Evolutionary conservation across 2,113 vertebrate genomes (phyloP).

Genomic region (Xyrauchen texanus): DNA sequence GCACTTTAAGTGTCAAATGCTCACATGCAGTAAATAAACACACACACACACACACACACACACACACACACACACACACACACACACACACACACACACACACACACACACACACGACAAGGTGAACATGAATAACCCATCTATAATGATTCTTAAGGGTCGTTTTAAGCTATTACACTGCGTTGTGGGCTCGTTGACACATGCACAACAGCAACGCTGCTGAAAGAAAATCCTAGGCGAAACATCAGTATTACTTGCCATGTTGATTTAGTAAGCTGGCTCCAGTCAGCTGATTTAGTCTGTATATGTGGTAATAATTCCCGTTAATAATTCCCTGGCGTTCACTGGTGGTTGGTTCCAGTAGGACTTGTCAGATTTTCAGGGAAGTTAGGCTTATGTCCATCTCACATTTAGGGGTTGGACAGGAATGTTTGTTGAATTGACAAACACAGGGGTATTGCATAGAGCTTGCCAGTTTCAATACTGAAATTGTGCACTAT

Average conservation of each 20-base stretch:
- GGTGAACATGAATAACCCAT: too few relatives aligned
- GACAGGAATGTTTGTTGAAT: neutral
- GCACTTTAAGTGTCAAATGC: too few relatives aligned
- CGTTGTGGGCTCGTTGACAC: too few relatives aligned
- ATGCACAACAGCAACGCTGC: too few relatives aligned
- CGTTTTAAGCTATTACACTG: too few relatives aligned
- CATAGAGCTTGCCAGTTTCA: neutral
- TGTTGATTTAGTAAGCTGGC: neutral
- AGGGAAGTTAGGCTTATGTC: neutral
- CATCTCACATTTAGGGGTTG: neutral
- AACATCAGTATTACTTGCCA: too few relatives aligned
- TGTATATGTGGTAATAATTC: slow-evolving; percentile 3
- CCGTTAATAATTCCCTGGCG: slow-evolving; percentile 5
- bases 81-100: too few relatives aligned
- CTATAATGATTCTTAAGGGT: too few relatives aligned
- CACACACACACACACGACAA: neutral
- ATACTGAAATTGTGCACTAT: neutral
- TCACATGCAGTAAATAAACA: neutral
- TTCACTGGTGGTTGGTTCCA: neutral
- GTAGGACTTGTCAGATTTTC: neutral
- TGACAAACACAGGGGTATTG: neutral
- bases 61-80: too few relatives aligned
- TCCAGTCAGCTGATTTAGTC: neutral
- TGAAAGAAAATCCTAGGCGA: too few relatives aligned
- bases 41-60: too few relatives aligned